Conservation (phyloP, 2,888 invertebrate genomes). For the Pinctada fucata region DNA sequence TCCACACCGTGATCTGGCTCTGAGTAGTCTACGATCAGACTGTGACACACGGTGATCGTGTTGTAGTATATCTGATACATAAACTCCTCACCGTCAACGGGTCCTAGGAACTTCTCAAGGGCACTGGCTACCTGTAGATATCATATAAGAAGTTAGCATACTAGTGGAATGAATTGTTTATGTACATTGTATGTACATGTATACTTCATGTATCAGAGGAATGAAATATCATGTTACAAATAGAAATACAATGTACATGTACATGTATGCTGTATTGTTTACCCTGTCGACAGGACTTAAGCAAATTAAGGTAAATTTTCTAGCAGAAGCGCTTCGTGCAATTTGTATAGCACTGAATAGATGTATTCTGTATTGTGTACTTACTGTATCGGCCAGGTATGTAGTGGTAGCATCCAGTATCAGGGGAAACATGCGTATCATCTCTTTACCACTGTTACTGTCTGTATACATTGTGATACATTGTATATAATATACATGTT, state of each 20-base stretch:
- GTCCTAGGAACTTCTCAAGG: constrained; percentile 82
- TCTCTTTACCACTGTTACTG: constrained; percentile 78
- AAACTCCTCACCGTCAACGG: constrained; percentile 83
- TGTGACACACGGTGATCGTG: constrained; percentile 84
- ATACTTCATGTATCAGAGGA: too few relatives aligned
- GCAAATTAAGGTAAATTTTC: too few relatives aligned
- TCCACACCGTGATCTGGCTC: constrained; percentile 80
- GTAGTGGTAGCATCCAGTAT: constrained; percentile 88
- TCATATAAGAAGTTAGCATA: background rate
- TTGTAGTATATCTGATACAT: constrained; percentile 83
- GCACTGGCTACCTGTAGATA: constrained; percentile 65
- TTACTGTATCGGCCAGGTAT: constrained; percentile 82
- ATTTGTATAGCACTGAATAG: too few relatives aligned
- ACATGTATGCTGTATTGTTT: too few relatives aligned
- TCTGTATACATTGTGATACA: constrained; percentile 78
- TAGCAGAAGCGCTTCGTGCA: too few relatives aligned
- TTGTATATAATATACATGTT: too few relatives aligned
- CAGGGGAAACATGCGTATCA: constrained; percentile 86
- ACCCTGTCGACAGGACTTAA: too few relatives aligned
- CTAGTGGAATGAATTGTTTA: too few relatives aligned
- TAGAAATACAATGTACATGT: too few relatives aligned
- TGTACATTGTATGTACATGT: too few relatives aligned
- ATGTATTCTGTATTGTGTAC: background rate
- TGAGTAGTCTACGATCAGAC: constrained; percentile 81
- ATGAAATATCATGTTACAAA: too few relatives aligned